A percentile compares a stretch with the other conserved stretches of the same genome.
phyloP scores from a whole-genome alignment of 2,113 vertebrate genomes.

The Antechinus flavipes region DNA sequence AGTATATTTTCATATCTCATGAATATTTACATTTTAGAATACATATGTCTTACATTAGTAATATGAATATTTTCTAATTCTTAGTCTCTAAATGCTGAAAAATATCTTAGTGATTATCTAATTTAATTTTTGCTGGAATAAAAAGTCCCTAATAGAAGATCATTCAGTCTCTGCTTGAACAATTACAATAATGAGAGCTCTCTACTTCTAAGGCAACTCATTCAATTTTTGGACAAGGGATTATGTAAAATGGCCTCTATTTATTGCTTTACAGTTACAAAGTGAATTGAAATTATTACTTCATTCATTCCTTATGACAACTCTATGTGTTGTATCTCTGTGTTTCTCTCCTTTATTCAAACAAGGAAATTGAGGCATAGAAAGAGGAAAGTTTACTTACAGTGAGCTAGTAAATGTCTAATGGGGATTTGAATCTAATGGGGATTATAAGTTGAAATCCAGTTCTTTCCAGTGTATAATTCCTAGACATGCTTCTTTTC shows the following conservation, averaged over 20 bases:
- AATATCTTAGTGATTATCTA: neutral
- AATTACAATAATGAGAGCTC: neutral
- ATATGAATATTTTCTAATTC: neutral
- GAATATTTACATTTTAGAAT: neutral
- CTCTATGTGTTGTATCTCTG: neutral
- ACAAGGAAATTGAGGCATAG: neutral
- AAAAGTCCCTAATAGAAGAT: neutral
- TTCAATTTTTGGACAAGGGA: neutral
- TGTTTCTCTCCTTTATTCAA: neutral
- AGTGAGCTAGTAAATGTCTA: neutral
- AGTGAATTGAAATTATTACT: neutral
- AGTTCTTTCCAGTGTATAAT: neutral
- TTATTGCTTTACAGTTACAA: neutral
- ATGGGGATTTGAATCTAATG: neutral
- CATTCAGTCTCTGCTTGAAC: neutral
- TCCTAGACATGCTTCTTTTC: neutral
- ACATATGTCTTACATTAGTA: neutral
- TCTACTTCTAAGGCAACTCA: neutral
- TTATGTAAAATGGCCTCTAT: neutral
- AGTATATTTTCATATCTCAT: neutral
- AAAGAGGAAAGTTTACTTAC: neutral
- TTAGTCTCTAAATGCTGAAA: neutral
- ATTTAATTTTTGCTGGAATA: neutral
- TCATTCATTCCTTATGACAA: neutral
- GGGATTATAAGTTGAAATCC: neutral